Conservation (phyloP, 2,113 vertebrate genomes). For the Pterocles gutturalis region DNA sequence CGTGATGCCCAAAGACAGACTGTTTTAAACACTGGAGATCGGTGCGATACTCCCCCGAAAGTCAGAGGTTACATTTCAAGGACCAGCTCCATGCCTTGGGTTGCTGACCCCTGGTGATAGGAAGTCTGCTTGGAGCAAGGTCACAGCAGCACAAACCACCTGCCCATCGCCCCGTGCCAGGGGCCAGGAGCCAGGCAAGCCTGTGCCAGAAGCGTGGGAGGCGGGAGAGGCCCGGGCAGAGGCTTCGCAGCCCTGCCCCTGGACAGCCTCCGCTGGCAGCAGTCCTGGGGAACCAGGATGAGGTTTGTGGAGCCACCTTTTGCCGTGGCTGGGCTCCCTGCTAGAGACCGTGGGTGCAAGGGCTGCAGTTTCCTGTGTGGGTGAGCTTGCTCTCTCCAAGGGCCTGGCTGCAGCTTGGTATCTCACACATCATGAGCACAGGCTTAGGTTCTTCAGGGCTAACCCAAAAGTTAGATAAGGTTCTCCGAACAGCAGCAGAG, state of each 20-base stretch:
- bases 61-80: slow-evolving; percentile 58
- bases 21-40: not conserved
- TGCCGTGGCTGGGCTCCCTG: not conserved
- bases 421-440: not conserved
- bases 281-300: rapidly evolving
- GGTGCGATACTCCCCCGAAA: not conserved
- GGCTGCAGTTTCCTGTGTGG: not conserved
- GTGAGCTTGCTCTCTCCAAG: not conserved
- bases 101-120: slow-evolving; percentile 43
- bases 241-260: not conserved
- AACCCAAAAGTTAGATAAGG: not conserved
- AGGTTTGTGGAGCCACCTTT: not conserved
- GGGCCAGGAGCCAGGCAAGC: slow-evolving; percentile 15
- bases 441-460: not conserved
- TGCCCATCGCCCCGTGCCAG: slow-evolving; percentile 30
- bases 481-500: not conserved
- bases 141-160: slow-evolving; percentile 65
- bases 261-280: not conserved
- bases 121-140: slow-evolving; percentile 73
- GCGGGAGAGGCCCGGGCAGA: not conserved
- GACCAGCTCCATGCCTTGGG: not conserved
- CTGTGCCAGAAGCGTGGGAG: not conserved
- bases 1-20: not conserved
- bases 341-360: not conserved
- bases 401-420: not conserved